Evolutionary conservation across 2,113 vertebrate species (phyloP), one percentile per base, ranked within the genome.

Genomic region (Pangasianodon gigas): DNA sequence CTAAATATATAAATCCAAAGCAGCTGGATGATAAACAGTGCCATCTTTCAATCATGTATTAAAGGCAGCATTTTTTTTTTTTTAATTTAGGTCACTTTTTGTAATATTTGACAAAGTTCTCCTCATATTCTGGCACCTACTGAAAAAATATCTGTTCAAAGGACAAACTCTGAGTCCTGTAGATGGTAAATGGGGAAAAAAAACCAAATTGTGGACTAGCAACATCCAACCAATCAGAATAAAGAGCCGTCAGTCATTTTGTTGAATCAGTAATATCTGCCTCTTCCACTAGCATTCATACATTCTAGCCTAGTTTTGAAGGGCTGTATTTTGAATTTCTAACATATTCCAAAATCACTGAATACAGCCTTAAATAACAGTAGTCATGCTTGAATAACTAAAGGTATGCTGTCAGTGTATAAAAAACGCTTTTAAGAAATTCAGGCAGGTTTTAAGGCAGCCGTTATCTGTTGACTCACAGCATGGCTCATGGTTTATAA

Each of bases 401-500:
- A n/a, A 87, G 41, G 9, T 46, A 19, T 60, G 54, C 51, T 80
- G 11, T 85, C 37, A 46, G 56, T 79, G 16, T 1, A 54, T 54
- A 82, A 54, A 18, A 62, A 62, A 74, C 24, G 26, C n/a, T 26
- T 67, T 46, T 54, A n/a, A 77, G 29, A 79, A 56, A n/a, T 52
- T 58, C 44, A 77, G 46, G 41, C 7, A 46, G 79, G n/a, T 58
- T 80, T 52, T 19, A 85, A 29, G 84, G 87, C 62, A 89, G 85
- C 24, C 37, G 21, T 90, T 87, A 90, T 88, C 89, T 65, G 54
- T 91, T 89, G 85, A 89, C 85, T 90, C 54, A 29, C 89, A 79
- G 26, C 89, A 82, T n/a, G 18, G 67, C 81, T 89, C 86, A 62
- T 29, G 56, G 71, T 88, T 84, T 84, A 62, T 60, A 84, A 84